phyloP scores from a whole-genome alignment of 30 jellyfish, hydroid and myxozoan species.

The Rhopilema esculentum region DNA sequence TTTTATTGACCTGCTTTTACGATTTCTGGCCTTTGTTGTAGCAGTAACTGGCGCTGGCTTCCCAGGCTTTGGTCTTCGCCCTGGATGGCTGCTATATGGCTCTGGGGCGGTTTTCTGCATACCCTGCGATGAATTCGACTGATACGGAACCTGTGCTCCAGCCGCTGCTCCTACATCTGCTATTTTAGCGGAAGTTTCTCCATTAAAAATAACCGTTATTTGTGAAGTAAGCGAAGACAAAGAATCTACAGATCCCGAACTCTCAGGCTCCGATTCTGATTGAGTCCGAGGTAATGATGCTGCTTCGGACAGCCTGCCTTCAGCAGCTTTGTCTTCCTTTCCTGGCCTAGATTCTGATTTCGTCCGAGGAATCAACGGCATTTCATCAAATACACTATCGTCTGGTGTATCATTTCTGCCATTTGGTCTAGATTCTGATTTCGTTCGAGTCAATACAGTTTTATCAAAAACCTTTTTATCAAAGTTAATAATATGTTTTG shows the following conservation, averaged over 20 bases:
- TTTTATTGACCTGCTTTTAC: conserved; percentile 35
- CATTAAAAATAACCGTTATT: conserved; percentile 56
- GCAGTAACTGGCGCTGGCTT: conserved; percentile 30
- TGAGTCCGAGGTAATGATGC: conserved; percentile 22
- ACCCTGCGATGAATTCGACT: conserved; percentile 24
- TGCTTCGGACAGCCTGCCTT: not conserved
- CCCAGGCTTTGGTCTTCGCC: conserved; percentile 71
- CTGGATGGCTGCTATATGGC: conserved; percentile 79
- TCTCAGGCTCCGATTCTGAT: conserved; percentile 73
- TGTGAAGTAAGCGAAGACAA: conserved; percentile 49
- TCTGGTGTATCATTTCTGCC: not conserved
- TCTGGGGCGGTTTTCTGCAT: conserved; percentile 52
- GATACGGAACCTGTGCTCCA: conserved; percentile 31
- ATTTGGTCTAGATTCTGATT: not conserved
- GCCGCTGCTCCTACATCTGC: not conserved
- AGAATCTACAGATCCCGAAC: conserved; percentile 71
- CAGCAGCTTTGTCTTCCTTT: not conserved
- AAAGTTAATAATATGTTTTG: not conserved
- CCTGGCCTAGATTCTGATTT: not conserved
- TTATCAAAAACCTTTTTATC: not conserved
- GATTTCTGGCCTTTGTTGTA: conserved; percentile 33
- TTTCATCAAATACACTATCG: not conserved
- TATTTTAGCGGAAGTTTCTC: conserved; percentile 8
- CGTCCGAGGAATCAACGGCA: not conserved
- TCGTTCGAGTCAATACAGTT: not conserved